These are phyloP conservation scores for Semicossyphus pulcher DNA, from an alignment of 2,113 vertebrate species.

Conservation along the genomic window DNA sequence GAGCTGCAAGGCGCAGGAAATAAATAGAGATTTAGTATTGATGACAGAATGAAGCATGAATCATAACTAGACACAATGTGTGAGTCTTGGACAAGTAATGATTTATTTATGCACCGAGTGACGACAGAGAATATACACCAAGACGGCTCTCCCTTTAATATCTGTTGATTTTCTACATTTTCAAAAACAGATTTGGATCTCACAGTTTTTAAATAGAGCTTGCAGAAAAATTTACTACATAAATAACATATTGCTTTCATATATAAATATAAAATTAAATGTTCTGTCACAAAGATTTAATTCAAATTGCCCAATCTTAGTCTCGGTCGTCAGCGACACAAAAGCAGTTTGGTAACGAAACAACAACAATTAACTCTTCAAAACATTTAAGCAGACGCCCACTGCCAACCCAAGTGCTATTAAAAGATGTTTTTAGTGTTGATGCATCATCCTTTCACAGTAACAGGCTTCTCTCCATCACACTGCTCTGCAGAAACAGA, in stretches of 20 bases:
- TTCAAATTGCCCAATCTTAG: background rate
- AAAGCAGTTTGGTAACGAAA: background rate
- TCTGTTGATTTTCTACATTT: no score
- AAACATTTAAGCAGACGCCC: background rate
- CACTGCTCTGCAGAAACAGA: background rate
- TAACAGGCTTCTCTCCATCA: background rate
- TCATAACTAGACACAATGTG: background rate
- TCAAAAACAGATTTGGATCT: no score
- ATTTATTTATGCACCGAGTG: background rate
- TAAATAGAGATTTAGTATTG: background rate
- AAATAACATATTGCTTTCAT: background rate
- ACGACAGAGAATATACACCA: no score
- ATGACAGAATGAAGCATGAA: background rate
- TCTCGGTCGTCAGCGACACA: background rate
- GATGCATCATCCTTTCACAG: background rate
- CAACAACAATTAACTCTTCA: background rate
- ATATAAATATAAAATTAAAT: background rate
- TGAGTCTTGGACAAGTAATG: background rate
- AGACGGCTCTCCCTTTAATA: no score
- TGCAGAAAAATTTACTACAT: background rate
- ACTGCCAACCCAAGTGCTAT: background rate
- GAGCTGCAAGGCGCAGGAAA: constrained; percentile 80
- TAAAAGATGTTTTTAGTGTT: background rate
- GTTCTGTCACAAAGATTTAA: no score
- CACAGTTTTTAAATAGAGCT: no score